A percentile compares a stretch with the other conserved stretches of the same genome.
phyloP scores from a whole-genome alignment of 2,888 invertebrate genomes.

The Coleophora flavipennella region DNA sequence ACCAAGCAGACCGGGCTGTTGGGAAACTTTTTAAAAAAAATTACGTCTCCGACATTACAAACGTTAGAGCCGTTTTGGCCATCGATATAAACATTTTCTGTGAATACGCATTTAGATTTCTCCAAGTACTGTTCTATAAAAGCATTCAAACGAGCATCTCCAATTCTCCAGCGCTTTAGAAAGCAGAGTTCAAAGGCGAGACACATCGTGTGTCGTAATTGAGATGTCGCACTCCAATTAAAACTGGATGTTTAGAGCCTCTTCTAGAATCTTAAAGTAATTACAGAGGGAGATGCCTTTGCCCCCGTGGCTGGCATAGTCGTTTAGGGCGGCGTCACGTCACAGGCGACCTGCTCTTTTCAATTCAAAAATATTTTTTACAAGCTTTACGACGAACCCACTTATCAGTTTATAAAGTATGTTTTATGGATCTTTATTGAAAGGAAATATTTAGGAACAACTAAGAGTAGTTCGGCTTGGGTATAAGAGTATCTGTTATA shows the following conservation, averaged over 20 bases:
- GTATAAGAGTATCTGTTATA: no score
- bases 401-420: no score
- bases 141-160: constrained; percentile 20
- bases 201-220: constrained; percentile 51
- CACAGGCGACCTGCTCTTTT: constrained; percentile 15
- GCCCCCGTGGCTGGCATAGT: constrained; percentile 18
- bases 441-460: no score
- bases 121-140: not conserved
- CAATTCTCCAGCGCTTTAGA: constrained; percentile 30
- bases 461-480: no score
- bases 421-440: no score
- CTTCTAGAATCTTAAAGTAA: constrained; percentile 44
- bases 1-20: no score
- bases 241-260: constrained; percentile 49
- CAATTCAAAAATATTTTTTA: constrained; percentile 21
- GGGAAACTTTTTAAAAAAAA: no score
- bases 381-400: no score
- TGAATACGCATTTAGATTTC: not conserved
- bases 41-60: constrained; percentile 14
- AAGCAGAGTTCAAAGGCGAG: constrained; percentile 54
- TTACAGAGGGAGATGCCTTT: constrained; percentile 41
- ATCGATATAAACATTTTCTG: no score
- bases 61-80: not conserved
- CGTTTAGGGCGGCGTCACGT: constrained; percentile 33
- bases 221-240: constrained; percentile 61